Percentiles rank a stretch among this genome's conserved stretches.
Evolutionary conservation across 2,113 vertebrate species (phyloP).

Genomic region (Oceanodroma tethys): DNA sequence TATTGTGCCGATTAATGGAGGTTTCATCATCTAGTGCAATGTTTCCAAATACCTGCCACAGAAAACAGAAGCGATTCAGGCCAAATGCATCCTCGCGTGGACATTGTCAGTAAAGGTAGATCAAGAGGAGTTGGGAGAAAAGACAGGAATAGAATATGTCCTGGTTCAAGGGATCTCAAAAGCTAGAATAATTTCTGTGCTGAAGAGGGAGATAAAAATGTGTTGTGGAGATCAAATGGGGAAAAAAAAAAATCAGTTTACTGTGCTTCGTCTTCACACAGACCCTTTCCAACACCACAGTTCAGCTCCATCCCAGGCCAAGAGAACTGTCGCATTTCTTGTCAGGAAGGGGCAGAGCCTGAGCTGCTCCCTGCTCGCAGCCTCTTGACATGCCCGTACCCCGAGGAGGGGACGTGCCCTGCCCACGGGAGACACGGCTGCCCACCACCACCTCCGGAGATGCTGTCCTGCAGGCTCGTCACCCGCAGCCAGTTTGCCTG

Average conservation of each 20-base stretch:
- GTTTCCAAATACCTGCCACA: conserved; percentile 91
- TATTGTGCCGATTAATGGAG: conserved; percentile 92
- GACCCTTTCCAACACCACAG: neutral
- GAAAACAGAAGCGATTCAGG: neutral
- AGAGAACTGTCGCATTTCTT: neutral
- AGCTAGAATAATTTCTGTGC: neutral
- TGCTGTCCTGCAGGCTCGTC: neutral
- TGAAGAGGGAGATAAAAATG: neutral
- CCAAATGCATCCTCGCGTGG: neutral
- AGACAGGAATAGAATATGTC: neutral
- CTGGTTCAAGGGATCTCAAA: neutral
- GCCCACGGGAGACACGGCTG: accelerated
- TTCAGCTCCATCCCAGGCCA: neutral
- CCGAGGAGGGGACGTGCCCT: neutral
- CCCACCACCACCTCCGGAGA: neutral
- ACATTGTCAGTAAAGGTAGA: neutral
- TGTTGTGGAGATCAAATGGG: neutral
- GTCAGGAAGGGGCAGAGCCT: neutral
- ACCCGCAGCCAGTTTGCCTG: neutral
- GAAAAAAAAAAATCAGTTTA: neutral
- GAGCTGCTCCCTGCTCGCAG: neutral
- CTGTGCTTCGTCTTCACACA: neutral
- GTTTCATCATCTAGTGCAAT: conserved; percentile 90
- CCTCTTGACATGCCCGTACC: accelerated
- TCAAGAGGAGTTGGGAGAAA: neutral